A percentile compares a stretch with the other conserved stretches of the same genome.
These are phyloP conservation scores for Oceanodroma tethys DNA, from an alignment of 2,113 vertebrate genomes.

Conservation along the genomic window DNA sequence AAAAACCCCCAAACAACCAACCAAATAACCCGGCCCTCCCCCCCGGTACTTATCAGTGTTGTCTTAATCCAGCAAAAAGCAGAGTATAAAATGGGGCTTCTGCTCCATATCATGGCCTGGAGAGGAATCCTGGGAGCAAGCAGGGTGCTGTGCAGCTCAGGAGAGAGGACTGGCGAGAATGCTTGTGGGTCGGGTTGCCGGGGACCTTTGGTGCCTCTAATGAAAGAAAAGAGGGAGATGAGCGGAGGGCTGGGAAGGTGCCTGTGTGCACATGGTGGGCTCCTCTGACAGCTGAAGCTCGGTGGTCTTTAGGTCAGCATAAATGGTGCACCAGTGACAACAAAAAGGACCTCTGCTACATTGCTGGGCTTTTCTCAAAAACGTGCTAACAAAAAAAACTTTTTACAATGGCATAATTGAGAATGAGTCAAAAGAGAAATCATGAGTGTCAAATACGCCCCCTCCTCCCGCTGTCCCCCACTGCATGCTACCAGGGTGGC, in stretches of 20 bases:
- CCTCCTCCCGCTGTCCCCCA: fast-evolving
- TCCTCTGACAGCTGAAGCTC: not conserved
- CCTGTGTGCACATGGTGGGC: fast-evolving
- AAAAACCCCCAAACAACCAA: not conserved
- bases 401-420: not conserved
- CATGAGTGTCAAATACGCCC: not conserved
- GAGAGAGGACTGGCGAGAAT: not conserved
- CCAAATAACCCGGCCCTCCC: not conserved
- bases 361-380: not conserved
- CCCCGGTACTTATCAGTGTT: not conserved
- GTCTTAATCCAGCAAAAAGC: not conserved
- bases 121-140: not conserved
- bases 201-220: not conserved
- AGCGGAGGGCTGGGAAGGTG: fast-evolving
- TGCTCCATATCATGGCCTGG: not conserved
- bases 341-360: not conserved
- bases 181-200: fast-evolving
- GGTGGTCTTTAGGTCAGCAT: not conserved
- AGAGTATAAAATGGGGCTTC: not conserved
- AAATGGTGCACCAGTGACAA: not conserved
- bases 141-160: not conserved
- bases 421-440: not conserved
- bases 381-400: not conserved
- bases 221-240: too few species aligned
- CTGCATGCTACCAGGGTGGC: not conserved